Percentiles rank a stretch among this genome's conserved stretches.
Evolutionary conservation across 1,140 invertebrate genomes (phyloP).

Genomic region (Wiebesia pumilae): DNA sequence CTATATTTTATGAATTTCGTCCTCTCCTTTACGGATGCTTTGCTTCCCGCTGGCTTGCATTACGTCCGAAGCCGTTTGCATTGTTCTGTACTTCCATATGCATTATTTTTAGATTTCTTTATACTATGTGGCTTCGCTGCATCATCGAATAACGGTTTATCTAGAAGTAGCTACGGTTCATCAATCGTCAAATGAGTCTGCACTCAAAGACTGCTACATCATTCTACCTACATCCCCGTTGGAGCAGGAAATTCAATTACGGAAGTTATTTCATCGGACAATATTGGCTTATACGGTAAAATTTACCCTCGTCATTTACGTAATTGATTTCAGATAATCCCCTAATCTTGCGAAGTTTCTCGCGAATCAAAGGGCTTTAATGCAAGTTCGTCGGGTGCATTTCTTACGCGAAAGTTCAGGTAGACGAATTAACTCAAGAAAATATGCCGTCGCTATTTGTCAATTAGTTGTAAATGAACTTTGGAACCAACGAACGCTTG

Average conservation of each 20-base stretch:
- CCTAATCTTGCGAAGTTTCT: not conserved
- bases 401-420: too few species aligned
- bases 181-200: not conserved
- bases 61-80: constrained; percentile 29
- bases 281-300: not conserved
- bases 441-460: too few species aligned
- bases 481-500: too few species aligned
- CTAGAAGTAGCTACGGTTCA: too few species aligned
- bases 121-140: too few species aligned
- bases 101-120: constrained; percentile 11
- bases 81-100: constrained; percentile 12
- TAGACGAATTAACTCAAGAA: too few species aligned
- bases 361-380: not conserved
- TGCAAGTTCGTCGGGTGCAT: too few species aligned
- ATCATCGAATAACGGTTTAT: too few species aligned
- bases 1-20: constrained; percentile 44
- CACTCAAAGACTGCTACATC: not conserved
- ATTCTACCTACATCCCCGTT: not conserved
- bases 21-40: not conserved
- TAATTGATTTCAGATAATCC: not conserved
- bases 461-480: too few species aligned
- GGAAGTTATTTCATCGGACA: not conserved
- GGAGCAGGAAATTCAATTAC: not conserved
- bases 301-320: not conserved
- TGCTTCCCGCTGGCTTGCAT: constrained; percentile 28